Evolutionary conservation across 2,888 invertebrate genomes (phyloP), one percentile per base, ranked within the genome.

Genomic region (Macrosoma leucophasiata): DNA sequence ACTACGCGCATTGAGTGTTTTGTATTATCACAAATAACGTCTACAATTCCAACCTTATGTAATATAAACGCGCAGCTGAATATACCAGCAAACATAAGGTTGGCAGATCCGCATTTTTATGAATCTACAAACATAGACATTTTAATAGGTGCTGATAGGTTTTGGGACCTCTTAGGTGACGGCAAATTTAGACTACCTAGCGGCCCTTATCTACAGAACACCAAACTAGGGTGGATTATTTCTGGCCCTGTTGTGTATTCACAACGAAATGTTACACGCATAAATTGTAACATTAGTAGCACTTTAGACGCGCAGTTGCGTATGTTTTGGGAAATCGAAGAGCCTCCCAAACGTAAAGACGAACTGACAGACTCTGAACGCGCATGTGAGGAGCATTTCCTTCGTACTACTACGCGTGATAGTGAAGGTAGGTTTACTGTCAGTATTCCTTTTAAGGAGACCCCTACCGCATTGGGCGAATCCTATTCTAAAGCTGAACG

Each of bases 401-500:
- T 27, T 27, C 27, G 27, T 18, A 41, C 36, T 17, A 46, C 43
- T 4, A 29, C 13, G 21, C 32, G 46, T 4, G 10, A 27, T 6
- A 11, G 13, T 5, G 28, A 43, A 13, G 42, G 47, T 3, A 26
- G 43, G 15, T 47, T 44, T 29, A 30, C 18, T 10, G 40, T 47
- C 1, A 27, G 20, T 6, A 43, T 46, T 12, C 44, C 44, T 8
- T 21, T 40, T 5, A 33, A 38, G 9, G 11, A 29, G 4, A 26
- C 43, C 19, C 30, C 43, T 9, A 29, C 33, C 4, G 6, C 25
- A 2, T 33, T 50, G 17, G 49, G 46, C 4, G 40, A 47, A 2
- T 30, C 46, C 4, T 39, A 39, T 23, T 3, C 29, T 8, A 28
- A 32, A 21, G 40, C 47, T 4, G 15, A 37, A 34, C 23, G 23